Evolutionary conservation across 2,797 vertebrate genomes (phyloP).

Genomic region (Syncerus caffer): DNA sequence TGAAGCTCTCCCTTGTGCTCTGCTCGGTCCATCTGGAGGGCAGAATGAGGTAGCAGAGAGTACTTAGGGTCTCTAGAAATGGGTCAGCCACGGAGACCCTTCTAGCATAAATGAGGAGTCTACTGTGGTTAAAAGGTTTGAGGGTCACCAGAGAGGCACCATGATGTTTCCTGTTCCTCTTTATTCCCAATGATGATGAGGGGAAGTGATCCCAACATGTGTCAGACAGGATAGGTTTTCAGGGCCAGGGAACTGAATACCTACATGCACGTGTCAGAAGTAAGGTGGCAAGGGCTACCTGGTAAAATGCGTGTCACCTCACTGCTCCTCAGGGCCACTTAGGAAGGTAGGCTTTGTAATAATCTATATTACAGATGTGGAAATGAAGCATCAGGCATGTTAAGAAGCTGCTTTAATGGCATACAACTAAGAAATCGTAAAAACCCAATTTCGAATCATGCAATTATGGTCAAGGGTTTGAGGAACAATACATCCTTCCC

Average conservation of each 20-base stretch:
- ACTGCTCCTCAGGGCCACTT: not conserved
- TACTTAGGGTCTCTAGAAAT: not conserved
- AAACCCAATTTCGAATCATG: not conserved
- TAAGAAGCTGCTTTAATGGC: not conserved
- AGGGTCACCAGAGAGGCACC: not conserved
- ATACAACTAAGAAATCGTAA: not conserved
- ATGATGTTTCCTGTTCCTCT: not conserved
- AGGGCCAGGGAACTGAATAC: not conserved
- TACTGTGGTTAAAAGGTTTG: not conserved
- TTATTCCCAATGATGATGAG: not conserved
- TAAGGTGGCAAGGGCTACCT: not conserved
- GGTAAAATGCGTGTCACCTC: not conserved
- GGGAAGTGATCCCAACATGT: too few relatives aligned
- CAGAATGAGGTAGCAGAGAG: not conserved
- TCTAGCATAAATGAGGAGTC: not conserved
- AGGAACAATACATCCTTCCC: too few relatives aligned
- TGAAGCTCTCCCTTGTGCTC: constrained; percentile 92
- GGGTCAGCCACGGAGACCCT: not conserved
- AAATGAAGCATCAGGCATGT: not conserved
- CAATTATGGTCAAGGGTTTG: not conserved
- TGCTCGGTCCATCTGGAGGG: constrained; percentile 82
- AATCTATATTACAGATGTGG: not conserved
- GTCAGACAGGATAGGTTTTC: not conserved
- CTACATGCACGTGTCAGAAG: not conserved
- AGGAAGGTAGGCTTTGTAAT: not conserved